phyloP scores from a whole-genome alignment of 2,888 invertebrate species.

The Idaea dimidiata region DNA sequence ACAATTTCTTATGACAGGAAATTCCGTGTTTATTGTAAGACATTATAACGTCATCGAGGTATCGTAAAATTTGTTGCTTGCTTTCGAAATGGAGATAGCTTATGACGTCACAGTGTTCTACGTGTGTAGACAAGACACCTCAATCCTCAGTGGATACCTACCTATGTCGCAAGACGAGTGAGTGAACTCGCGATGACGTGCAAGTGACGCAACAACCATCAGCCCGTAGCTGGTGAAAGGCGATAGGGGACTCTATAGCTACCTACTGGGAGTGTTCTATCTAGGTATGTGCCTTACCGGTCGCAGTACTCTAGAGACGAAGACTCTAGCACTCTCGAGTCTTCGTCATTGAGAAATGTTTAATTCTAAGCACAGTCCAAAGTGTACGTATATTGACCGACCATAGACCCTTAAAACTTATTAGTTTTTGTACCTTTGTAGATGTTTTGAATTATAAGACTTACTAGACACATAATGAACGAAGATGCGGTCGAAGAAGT shows the following conservation, averaged over 20 bases:
- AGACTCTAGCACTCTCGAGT: too few relatives aligned
- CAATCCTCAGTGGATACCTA: neutral
- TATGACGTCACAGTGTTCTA: neutral
- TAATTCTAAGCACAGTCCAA: too few relatives aligned
- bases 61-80: neutral
- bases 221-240: conserved; percentile 27
- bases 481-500: too few relatives aligned
- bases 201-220: conserved; percentile 22
- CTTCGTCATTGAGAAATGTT: too few relatives aligned
- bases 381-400: too few relatives aligned
- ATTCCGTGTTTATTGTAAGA: neutral
- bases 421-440: too few relatives aligned
- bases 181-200: conserved; percentile 27
- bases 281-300: neutral
- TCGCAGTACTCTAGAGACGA: neutral
- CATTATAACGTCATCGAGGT: neutral
- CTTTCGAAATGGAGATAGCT: neutral
- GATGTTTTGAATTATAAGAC: too few relatives aligned
- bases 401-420: too few relatives aligned
- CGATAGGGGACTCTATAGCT: neutral
- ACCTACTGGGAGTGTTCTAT: neutral
- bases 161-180: conserved; percentile 21
- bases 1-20: neutral
- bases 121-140: neutral
- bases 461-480: too few relatives aligned